These are phyloP conservation scores for Synanthedon vespiformis DNA, from an alignment of 2,888 invertebrate species.

Conservation along the genomic window DNA sequence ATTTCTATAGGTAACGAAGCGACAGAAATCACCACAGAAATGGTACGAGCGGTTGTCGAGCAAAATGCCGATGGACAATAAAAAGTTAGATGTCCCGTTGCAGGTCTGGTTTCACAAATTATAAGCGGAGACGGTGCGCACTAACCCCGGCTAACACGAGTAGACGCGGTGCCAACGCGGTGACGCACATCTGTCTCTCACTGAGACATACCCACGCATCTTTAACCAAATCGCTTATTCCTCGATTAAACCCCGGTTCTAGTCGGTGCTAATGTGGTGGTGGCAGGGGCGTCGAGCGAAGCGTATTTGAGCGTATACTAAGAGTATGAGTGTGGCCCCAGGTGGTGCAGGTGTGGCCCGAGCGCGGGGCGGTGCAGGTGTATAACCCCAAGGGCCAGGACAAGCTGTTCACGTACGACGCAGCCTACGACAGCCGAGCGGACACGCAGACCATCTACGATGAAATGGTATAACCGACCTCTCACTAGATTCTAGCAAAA, in stretches of 20 bases:
- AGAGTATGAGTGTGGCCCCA: constrained; percentile 19
- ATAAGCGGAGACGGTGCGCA: constrained; percentile 1
- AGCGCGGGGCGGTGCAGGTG: constrained; percentile 91
- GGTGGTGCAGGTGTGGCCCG: constrained; percentile 86
- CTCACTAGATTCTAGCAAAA: background rate
- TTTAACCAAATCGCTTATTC: no score
- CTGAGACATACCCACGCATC: no score
- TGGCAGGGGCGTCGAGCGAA: no score
- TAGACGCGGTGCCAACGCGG: no score
- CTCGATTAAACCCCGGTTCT: no score
- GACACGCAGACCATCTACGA: constrained; percentile 94
- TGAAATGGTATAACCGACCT: constrained; percentile 76
- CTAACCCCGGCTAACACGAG: background rate
- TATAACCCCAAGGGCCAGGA: constrained; percentile 87
- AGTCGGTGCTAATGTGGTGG: no score
- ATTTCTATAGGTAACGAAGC: constrained; percentile 39
- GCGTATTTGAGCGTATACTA: no score
- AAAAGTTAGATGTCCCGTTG: constrained; percentile 35
- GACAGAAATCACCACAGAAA: constrained; percentile 30
- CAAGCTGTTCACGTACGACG: constrained; percentile 97
- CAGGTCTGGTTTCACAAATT: constrained; percentile 38
- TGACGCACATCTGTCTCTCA: no score
- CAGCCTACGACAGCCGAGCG: constrained; percentile 92
- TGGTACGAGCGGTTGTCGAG: constrained; percentile 62
- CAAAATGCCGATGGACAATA: constrained; percentile 30